Base-by-base conservation (phyloP, 2,113 vertebrate genomes). In the Synchiropus splendidus region DNA sequence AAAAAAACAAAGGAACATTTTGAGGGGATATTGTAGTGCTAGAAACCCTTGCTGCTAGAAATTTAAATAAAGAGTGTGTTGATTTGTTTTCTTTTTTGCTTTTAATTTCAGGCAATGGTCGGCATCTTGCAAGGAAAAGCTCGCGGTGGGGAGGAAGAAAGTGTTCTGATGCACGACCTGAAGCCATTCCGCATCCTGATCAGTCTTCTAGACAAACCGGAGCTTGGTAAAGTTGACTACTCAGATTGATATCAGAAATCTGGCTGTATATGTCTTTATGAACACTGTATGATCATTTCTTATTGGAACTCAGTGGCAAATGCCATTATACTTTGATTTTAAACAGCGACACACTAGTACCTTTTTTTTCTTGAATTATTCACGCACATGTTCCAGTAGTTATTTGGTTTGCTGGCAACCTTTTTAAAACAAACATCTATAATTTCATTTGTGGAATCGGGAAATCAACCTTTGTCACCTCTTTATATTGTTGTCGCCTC, bases 101-200 rank as follows among this genome's bases (percentile, higher is more conserved):
- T 6, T 44, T 16, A 15, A 50, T 72, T 77, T 13, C 65, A 99
- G 95, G 94, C 94, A 33, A 99, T 99, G 95, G 83, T 95, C 49
- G 92, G 90, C 53, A 99, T 97, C 74, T 82, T 99, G 57, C 91
- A 99, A 78, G 86, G 95, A 32, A 98, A 94, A 64, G 91, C 89
- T 42, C 60, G 83, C 17, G 88, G 88, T 12, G 90, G 89, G 64
- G 89, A 96, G 72, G 87, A 89, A 58, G 95, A 97, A 67, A 97
- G 86, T 52, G 80, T 90, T 1, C 78, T 94, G 61, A 94, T 89
- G 88, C 94, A 96, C 27, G 94, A 99, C 72, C 84, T 99, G 43
- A 98, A 98, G 79, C 95, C 95, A 12, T 99, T 99, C 65, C 90
- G 95, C 48, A 98, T 99, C 83, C 89, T 99, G 56, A 96, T 99